Evolutionary conservation across 53 echinoderm and acorn worm species (phyloP).

Genomic region (Echinometra lucunter): DNA sequence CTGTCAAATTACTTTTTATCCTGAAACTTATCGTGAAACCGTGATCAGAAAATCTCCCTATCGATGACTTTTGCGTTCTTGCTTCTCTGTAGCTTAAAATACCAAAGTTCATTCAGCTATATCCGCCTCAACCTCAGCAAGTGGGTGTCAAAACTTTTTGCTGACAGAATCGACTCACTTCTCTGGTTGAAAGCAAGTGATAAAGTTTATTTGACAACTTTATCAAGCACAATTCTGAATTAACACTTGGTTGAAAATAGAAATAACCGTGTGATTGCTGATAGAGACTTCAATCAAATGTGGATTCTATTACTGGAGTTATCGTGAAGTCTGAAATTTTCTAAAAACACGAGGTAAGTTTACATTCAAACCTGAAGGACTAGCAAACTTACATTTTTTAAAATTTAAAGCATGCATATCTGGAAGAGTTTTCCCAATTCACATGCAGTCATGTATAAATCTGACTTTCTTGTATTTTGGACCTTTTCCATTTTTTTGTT

Average conservation of each 20-base stretch:
- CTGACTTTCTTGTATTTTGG: background rate
- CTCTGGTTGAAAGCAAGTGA: background rate
- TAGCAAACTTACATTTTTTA: background rate
- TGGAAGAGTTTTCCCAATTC: background rate
- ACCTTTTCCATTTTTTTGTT: background rate
- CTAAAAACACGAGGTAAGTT: background rate
- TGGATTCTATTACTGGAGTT: background rate
- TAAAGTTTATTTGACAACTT: conserved; percentile 2
- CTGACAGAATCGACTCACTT: background rate
- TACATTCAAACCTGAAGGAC: background rate
- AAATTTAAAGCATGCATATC: background rate
- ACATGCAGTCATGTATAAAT: background rate
- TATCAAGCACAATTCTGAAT: background rate
- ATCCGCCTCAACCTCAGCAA: background rate
- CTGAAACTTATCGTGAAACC: background rate
- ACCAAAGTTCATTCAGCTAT: conserved; percentile 3
- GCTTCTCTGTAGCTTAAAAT: conserved; percentile 28
- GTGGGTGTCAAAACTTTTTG: background rate
- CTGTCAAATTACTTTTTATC: background rate
- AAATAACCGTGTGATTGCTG: background rate
- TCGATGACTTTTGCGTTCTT: conserved; percentile 7
- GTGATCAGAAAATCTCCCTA: background rate
- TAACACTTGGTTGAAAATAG: background rate
- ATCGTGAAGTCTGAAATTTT: background rate
- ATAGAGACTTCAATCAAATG: background rate